Evolutionary conservation across 2,888 invertebrate species (phyloP), one percentile per base, ranked within the genome.

Genomic region (Papilio demoleus): DNA sequence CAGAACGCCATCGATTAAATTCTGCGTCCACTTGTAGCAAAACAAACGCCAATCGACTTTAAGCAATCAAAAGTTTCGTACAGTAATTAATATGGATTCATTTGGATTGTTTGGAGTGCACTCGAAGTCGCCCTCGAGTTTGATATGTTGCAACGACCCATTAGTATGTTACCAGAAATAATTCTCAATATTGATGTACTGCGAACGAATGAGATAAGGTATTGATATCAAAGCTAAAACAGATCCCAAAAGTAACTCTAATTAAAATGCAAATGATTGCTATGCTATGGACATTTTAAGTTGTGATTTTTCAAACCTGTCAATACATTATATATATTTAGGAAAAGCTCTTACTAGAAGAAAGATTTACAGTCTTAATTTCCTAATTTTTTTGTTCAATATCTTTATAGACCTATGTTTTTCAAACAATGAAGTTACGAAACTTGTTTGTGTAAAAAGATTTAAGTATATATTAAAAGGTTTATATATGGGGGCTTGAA

Each of bases 1-100:
- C 38, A 14, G n/a, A n/a, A 14, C 1, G 12, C 14, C 36, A 36
- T 36, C 12, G 38, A 38, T 17, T 60, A 9, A 36, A 36, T 59
- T 36, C 38, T 60, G 22, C 38, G n/a, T 22, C n/a, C 47, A 68
- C 64, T 64, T 63, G 58, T 45, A 59, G 8, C 38, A 31, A 45
- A 58, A 38, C 59, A 45, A 27, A 65, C 22, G 8, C 40, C 56
- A 31, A 12, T n/a, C 50, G 27, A 17, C 45, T 34, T 22, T 31
- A 22, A 40, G 68, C 59, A 38, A 63, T 34, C 40, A 60, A 67
- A 61, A 67, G 27, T 47, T 74, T 73, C 70, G 75, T 76, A 73
- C 67, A 75, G 60, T 77, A 77, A 83, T 82, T 81, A 80, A 80
- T 78, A 77, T 74, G 74, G 74, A 76, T 77, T 77, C 70, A 73